Evolutionary conservation across 2,797 vertebrate species (phyloP), one percentile per base, ranked within the genome.

Genomic region (Hippoglossus hippoglossus): DNA sequence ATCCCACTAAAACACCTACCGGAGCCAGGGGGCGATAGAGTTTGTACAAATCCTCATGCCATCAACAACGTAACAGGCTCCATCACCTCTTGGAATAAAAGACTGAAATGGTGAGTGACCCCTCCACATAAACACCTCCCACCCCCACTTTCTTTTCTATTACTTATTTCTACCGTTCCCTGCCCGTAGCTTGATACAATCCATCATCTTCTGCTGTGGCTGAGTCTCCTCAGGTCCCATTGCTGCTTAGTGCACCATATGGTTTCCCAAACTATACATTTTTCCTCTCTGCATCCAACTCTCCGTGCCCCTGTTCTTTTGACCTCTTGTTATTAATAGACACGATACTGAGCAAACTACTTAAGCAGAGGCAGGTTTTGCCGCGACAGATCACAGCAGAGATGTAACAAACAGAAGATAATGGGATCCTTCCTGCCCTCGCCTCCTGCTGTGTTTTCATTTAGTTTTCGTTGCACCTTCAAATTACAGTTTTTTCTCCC

Each of bases 41-140:
- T 90, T 90, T 89, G 80, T 84, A 80, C 79, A 81, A 80, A 78
- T 63, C 68, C 68, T 88, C 71, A 47, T 66, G 81, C 82, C 76
- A 86, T 85, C 81, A 90, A 90, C 81, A 90, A 80, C 84, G 76
- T 85, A 89, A 88, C 86, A 88, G 80, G 87, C 83, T 83, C 74
- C 80, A 78, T 88, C 81, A 76, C 81, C 82, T 87, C 63, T 65
- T 75, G 67, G 85, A 84, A 83, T 77, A 87, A 77, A 89, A 53
- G 57, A 83, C 70, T 61, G 67, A 77, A 86, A 85, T 77, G 64
- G 64, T 61, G 66, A 83, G 64, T 71, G 51, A 34, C 63, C 61
- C 61, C 73, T 67, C 66, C 71, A 71, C 68, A 82, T 71, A 69
- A 80, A 80, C 65, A 75, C 70, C 75, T 67, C 70, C 61, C 49